These are phyloP conservation scores for Crocallis elinguaria DNA, from an alignment of 2,888 invertebrate genomes.

Conservation along the genomic window DNA sequence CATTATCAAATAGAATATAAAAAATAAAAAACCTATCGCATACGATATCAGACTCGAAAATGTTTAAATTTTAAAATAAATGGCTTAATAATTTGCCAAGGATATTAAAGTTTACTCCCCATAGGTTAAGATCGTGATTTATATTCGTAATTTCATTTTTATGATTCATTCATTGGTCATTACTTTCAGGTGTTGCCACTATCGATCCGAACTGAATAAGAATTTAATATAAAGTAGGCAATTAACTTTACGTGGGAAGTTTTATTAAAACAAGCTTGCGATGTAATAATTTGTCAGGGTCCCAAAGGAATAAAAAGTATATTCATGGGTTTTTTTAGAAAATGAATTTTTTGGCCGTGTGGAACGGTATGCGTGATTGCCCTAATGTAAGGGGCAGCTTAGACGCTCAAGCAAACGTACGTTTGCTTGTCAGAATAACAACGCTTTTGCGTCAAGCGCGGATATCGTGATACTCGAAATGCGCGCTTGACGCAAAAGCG, in stretches of 20 bases:
- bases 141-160: conserved; percentile 24
- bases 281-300: no score
- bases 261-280: background rate
- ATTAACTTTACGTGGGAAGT: background rate
- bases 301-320: no score
- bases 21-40: background rate
- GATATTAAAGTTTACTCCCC: conserved; percentile 35
- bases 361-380: no score
- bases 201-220: conserved; percentile 6
- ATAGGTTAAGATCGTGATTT: conserved; percentile 13
- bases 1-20: no score
- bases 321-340: no score
- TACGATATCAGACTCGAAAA: background rate
- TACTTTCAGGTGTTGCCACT: conserved; percentile 26
- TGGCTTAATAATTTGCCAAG: conserved; percentile 43
- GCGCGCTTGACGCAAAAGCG: no score
- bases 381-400: no score
- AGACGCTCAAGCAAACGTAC: no score
- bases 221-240: background rate
- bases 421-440: no score
- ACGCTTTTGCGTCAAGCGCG: no score
- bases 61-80: conserved; percentile 26
- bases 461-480: no score
- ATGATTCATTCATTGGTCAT: conserved; percentile 23
- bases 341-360: no score